phyloP scores from a whole-genome alignment of 2,888 invertebrate genomes.

The Euzetes globulus region DNA sequence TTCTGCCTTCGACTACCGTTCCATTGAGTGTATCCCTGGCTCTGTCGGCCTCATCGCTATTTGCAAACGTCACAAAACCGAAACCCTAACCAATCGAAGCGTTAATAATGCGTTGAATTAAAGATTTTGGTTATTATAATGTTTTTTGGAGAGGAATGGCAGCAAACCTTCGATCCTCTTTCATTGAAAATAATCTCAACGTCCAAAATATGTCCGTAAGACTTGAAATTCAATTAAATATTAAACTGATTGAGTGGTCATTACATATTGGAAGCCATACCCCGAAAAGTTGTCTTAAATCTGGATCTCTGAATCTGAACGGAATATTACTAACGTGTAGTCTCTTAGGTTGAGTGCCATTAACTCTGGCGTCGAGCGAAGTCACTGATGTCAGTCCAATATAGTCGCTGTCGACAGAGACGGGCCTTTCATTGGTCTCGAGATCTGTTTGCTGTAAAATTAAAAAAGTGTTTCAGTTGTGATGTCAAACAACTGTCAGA shows the following conservation, averaged over 20 bases:
- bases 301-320: conserved; percentile 97
- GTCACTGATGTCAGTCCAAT: background rate
- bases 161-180: conserved; percentile 35
- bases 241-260: background rate
- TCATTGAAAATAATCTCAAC: conserved; percentile 39
- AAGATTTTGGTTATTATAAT: background rate
- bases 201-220: conserved; percentile 36
- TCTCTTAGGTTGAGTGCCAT: conserved; percentile 61
- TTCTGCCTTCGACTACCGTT: conserved; percentile 36
- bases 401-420: background rate
- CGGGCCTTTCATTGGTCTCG: background rate
- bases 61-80: conserved; percentile 37
- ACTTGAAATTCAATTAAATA: background rate
- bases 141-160: too few relatives aligned
- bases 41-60: conserved; percentile 35
- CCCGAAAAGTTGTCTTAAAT: conserved; percentile 95
- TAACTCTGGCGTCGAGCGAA: background rate
- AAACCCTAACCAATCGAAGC: conserved; percentile 31
- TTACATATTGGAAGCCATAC: conserved; percentile 46
- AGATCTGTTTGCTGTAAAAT: conserved; percentile 12
- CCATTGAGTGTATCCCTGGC: conserved; percentile 36
- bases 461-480: background rate
- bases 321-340: conserved; percentile 99
- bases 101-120: background rate
- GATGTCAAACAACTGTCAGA: background rate